Evolutionary conservation across 2,888 invertebrate species (phyloP), one percentile per base, ranked within the genome.

Genomic region (Zeuzera pyrina): DNA sequence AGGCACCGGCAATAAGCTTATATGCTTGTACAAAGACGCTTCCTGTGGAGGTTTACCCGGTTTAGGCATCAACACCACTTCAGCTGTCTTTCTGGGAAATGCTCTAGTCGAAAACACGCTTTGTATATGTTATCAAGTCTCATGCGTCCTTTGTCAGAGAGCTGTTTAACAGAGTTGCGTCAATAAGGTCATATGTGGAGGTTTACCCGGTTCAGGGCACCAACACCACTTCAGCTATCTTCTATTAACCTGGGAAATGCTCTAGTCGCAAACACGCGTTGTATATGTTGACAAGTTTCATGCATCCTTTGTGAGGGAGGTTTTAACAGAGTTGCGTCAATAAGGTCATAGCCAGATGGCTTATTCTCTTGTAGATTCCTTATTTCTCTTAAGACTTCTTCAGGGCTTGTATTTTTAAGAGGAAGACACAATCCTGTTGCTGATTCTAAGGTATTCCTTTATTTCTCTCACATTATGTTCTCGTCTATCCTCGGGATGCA

Each of bases 1-100:
- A 35, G 19, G 12, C n/a, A n/a, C n/a, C n/a, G 34, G 36, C 6
- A 41, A 29, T 12, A 38, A 33, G 15, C 38, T n/a, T 33, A 4
- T 31, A 26, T 7, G 38, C 33, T 24, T 33, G 28, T 38, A 36
- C 4, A 33, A 36, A 1, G 14, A 25, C 6, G 14, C 15, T 28
- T 33, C 33, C 4, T 35, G 16, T 8, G 24, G 15, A 6, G 29
- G 29, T 30, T 36, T 36, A 3, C 32, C 34, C 1, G 34, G 32
- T 33, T 34, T 36, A 7, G 29, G 19, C 12, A 35, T 10, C 34
- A 36, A 27, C 8, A 19, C 8, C 19, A 19, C 19, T 19, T 19
- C 5, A 6, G 19, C 19, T n/a, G n/a, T n/a, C n/a, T n/a, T n/a
- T n/a, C n/a, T n/a, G n/a, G n/a, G n/a, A n/a, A n/a, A n/a, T n/a